Evolutionary conservation across 2,888 invertebrate genomes (phyloP).

Genomic region (Bombylius discolor): DNA sequence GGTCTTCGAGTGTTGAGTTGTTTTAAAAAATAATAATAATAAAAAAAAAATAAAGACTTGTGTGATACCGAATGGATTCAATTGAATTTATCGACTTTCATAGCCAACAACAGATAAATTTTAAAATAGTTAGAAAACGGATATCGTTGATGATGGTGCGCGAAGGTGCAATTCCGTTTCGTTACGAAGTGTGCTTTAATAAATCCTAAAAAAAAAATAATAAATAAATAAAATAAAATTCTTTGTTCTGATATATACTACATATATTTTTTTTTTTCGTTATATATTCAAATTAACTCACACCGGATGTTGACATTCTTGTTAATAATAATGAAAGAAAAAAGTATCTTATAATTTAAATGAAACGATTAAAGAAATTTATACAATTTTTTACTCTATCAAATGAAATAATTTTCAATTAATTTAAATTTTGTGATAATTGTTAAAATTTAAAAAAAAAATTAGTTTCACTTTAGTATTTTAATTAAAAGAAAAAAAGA

Average conservation of each 20-base stretch:
- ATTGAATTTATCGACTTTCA: neutral
- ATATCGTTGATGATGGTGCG: conserved; percentile 8
- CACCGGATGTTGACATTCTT: neutral
- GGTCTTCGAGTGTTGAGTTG: no score
- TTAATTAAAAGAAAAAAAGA: no score
- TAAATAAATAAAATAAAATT: neutral
- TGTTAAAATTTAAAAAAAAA: no score
- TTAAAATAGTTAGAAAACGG: conserved; percentile 10
- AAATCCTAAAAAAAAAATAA: neutral
- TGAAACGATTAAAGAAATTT: no score
- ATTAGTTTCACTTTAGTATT: no score
- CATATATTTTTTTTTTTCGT: no score
- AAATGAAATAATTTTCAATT: no score
- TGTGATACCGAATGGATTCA: neutral
- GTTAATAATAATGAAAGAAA: neutral
- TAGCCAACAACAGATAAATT: neutral
- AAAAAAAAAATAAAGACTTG: no score
- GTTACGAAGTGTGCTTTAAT: neutral
- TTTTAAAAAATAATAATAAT: no score
- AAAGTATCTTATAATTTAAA: no score
- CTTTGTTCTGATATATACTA: neutral
- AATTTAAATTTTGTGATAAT: no score
- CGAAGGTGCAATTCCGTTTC: neutral
- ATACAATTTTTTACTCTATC: no score
- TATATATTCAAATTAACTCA: neutral